Conservation (phyloP, 2,888 invertebrate genomes). For the Dioctria rufipes region DNA sequence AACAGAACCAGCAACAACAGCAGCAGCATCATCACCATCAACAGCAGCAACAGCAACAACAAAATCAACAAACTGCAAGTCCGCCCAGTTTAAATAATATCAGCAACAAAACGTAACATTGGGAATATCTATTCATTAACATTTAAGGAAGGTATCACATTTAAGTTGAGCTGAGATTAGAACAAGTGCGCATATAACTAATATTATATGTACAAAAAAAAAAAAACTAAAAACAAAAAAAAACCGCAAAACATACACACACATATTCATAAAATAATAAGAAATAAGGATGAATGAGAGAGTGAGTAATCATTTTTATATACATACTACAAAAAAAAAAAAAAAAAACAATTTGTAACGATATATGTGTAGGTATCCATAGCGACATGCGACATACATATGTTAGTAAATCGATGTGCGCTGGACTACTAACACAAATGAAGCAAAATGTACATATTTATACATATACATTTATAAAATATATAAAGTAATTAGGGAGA, state of each 20-base stretch:
- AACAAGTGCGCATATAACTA: constrained; percentile 7
- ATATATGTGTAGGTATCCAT: no score
- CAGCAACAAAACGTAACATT: constrained; percentile 72
- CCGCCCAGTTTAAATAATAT: constrained; percentile 71
- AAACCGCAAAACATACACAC: constrained; percentile 15
- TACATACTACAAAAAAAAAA: background rate
- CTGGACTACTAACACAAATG: background rate
- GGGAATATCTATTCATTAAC: constrained; percentile 72
- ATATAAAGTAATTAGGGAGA: constrained; percentile 11
- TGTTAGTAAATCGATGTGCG: background rate
- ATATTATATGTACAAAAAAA: background rate
- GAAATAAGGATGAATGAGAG: constrained; percentile 10
- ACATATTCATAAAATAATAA: constrained; percentile 42
- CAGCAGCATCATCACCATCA: constrained; percentile 61
- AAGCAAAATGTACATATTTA: constrained; percentile 43
- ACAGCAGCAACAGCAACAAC: constrained; percentile 61
- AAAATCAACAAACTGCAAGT: constrained; percentile 66
- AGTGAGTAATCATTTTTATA: constrained; percentile 14
- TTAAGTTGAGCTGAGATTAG: background rate
- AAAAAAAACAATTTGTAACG: no score
- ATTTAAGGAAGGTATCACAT: constrained; percentile 64
- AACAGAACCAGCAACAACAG: constrained; percentile 62
- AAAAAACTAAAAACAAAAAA: no score
- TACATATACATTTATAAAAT: constrained; percentile 38
- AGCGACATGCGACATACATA: no score